Evolutionary conservation across 2,113 vertebrate genomes (phyloP), one percentile per base, ranked within the genome.

Genomic region (Labeo catla): DNA sequence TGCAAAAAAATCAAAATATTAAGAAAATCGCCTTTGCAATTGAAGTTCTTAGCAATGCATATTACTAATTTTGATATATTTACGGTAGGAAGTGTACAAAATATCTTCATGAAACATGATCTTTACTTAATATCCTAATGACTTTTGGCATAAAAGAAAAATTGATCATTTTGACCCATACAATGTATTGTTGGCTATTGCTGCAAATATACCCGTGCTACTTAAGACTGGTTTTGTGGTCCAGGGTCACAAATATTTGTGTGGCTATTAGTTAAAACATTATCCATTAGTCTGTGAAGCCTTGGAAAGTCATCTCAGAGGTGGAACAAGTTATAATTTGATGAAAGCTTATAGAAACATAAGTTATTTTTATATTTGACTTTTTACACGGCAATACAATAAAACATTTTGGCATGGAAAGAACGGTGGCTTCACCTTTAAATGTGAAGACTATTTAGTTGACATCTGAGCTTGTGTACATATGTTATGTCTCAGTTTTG

Each of bases 401-500:
- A 57, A 21, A 4, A 9, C 34, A 66, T 66, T 34, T 66, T 66
- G 12, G 12, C 28, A 66, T 66, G 23, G 28, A 66, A 65, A 65
- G 28, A 65, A 65, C 11, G 12, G 6, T 12, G n/a, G 7, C 4
- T 23, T 47, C 43, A 47, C 21, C 6, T 50, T 76, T 76, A 50
- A 77, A 8, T 77, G 13, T 52, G n/a, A 50, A 52, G 3, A 8
- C 13, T 9, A 36, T 70, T 39, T 4, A 68, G 65, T 19, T 70
- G 15, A 4, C 66, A 70, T 70, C 34, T 54, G 49, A 78, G 76
- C 28, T 52, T 54, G 23, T 57, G 76, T 49, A 77, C 36, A 21
- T 70, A 16, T 72, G 68, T 57, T 78, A 34, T 76, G n/a, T 78
- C 16, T 49, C 78, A 65, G 72, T 39, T 81, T 73, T 76, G 49